phyloP scores from a whole-genome alignment of 2,888 invertebrate genomes.

The Leptopilina myrica region DNA sequence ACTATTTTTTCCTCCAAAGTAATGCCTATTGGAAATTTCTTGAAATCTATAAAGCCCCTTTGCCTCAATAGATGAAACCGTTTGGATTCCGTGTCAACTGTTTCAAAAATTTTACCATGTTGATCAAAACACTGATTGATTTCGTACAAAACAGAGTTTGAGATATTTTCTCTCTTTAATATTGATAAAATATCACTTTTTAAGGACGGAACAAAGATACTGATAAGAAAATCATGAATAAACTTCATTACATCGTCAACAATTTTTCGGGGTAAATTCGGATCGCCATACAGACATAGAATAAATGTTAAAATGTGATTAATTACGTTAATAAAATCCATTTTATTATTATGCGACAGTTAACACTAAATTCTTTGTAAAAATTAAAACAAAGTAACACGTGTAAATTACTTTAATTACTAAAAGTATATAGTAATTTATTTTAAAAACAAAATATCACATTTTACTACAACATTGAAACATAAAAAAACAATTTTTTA shows the following conservation, averaged over 20 bases:
- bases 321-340: constrained; percentile 38
- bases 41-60: constrained; percentile 14
- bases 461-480: background rate
- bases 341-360: constrained; percentile 8
- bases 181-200: constrained; percentile 41
- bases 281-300: constrained; percentile 5
- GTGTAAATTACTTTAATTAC: too few relatives aligned
- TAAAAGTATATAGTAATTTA: too few relatives aligned
- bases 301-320: constrained; percentile 45
- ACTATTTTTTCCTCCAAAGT: background rate
- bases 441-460: background rate
- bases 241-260: constrained; percentile 39
- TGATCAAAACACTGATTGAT: constrained; percentile 18
- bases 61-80: constrained; percentile 10
- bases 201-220: constrained; percentile 40
- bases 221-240: constrained; percentile 40
- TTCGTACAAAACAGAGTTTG: constrained; percentile 22
- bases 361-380: background rate
- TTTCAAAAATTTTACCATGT: background rate
- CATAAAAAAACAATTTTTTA: too few relatives aligned
- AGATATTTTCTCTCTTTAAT: constrained; percentile 38
- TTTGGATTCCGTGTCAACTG: constrained; percentile 23
- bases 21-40: constrained; percentile 9
- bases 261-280: background rate
- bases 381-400: background rate